A percentile compares a stretch with the other conserved stretches of the same genome.
Conservation (phyloP, 2,797 vertebrate genomes). For the Phalloptychus januarius region DNA sequence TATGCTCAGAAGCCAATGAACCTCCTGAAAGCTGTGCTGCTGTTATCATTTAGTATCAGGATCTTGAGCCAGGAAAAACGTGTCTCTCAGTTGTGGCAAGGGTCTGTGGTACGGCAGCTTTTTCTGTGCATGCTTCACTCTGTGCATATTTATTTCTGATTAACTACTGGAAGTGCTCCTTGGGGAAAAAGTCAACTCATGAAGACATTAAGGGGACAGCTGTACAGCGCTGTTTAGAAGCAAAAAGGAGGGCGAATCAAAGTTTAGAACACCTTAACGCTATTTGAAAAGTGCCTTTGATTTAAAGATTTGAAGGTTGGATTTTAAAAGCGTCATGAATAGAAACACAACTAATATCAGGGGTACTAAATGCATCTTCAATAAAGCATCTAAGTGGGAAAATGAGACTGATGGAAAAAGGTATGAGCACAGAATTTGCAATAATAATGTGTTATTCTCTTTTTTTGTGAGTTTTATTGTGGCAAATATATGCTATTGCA, state of each 20-base stretch:
- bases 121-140: slow-evolving; percentile 60
- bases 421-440: not conserved
- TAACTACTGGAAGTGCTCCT: slow-evolving; percentile 50
- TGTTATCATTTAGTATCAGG: slow-evolving; percentile 74
- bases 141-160: slow-evolving; percentile 70
- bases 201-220: slow-evolving; percentile 36
- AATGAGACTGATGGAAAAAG: not conserved
- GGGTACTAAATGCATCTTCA: not conserved
- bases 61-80: slow-evolving; percentile 44
- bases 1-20: slow-evolving; percentile 36
- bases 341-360: not conserved
- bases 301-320: not conserved
- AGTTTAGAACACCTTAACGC: not conserved
- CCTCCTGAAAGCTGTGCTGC: slow-evolving; percentile 55
- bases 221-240: slow-evolving; percentile 10
- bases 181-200: slow-evolving; percentile 51
- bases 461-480: not conserved
- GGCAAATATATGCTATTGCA: not conserved
- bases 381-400: not conserved
- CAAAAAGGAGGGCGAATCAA: slow-evolving; percentile 20
- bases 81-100: slow-evolving; percentile 58
- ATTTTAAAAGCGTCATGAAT: not conserved
- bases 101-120: slow-evolving; percentile 42
- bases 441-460: not conserved
- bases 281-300: not conserved